A percentile compares a stretch with the other conserved stretches of the same genome.
Conservation (phyloP, 2,888 invertebrate genomes). For the Orthosia cruda region DNA sequence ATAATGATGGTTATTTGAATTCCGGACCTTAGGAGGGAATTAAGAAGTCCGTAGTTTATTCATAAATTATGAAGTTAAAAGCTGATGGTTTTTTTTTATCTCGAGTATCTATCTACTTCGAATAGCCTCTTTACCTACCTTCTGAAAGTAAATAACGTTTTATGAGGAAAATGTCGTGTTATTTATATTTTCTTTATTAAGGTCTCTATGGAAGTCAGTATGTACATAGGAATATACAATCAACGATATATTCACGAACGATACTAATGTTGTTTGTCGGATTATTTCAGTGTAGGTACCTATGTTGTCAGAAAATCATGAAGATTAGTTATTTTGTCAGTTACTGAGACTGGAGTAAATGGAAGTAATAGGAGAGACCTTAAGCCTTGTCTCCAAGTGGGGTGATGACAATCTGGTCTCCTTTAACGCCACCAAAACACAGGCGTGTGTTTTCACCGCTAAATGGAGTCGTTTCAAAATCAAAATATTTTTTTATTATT, state of each 20-base stretch:
- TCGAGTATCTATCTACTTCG: neutral
- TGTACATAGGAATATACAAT: constrained; percentile 35
- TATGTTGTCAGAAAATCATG: constrained; percentile 34
- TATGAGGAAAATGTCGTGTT: constrained; percentile 26
- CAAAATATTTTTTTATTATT: too few relatives aligned
- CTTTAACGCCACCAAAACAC: too few relatives aligned
- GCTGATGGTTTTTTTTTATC: constrained; percentile 3
- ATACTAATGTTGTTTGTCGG: constrained; percentile 60
- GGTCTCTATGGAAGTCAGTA: constrained; percentile 23
- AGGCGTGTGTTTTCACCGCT: too few relatives aligned
- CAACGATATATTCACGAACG: constrained; percentile 47
- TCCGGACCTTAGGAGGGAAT: constrained; percentile 70
- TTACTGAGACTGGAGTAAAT: constrained; percentile 26
- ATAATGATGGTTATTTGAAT: constrained; percentile 78
- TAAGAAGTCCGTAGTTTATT: constrained; percentile 42
- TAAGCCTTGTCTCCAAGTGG: too few relatives aligned
- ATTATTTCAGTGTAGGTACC: constrained; percentile 44
- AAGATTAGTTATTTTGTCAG: constrained; percentile 44
- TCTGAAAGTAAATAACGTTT: constrained; percentile 15
- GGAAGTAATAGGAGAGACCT: too few relatives aligned
- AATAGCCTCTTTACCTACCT: constrained; percentile 11
- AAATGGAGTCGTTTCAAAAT: too few relatives aligned
- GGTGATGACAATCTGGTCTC: too few relatives aligned
- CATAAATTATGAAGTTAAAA: constrained; percentile 48
- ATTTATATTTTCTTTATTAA: constrained; percentile 45